These are phyloP conservation scores for Anas bahamensis DNA, from an alignment of 2,797 vertebrate genomes.

Conservation along the genomic window DNA sequence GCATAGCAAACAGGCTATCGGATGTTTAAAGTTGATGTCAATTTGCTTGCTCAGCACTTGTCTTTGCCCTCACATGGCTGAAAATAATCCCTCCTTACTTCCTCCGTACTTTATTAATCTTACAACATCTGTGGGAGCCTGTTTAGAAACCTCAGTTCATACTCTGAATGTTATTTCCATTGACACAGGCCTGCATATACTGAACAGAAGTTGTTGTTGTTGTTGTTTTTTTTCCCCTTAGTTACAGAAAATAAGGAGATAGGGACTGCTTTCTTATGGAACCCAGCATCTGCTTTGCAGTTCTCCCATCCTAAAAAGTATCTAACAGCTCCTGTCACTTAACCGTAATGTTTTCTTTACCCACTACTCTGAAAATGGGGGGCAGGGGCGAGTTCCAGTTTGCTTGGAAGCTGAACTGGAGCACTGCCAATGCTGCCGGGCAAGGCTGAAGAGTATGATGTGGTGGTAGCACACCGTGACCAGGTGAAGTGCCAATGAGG, in stretches of 20 bases:
- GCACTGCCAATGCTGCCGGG: neutral
- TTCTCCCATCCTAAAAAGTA: neutral
- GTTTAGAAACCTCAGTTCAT: neutral
- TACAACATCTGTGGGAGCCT: neutral
- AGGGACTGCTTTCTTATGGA: neutral
- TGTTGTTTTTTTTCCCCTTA: neutral
- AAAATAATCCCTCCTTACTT: neutral
- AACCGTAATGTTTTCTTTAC: neutral
- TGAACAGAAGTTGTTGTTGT: neutral
- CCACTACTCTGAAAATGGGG: neutral
- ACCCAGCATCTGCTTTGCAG: neutral
- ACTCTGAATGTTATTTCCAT: rapidly evolving
- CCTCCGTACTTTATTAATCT: neutral
- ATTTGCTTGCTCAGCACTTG: neutral
- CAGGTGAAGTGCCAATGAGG: neutral
- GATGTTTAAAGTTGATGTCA: neutral
- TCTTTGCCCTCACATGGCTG: neutral
- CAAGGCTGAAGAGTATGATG: neutral
- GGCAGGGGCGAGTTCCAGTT: neutral
- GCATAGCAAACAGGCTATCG: neutral
- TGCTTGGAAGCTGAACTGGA: neutral
- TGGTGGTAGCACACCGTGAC: neutral
- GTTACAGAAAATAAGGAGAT: neutral
- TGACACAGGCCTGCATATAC: neutral
- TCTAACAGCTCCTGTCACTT: neutral